phyloP scores from a whole-genome alignment of 2,113 vertebrate species.

The Grammomys dolichurus region DNA sequence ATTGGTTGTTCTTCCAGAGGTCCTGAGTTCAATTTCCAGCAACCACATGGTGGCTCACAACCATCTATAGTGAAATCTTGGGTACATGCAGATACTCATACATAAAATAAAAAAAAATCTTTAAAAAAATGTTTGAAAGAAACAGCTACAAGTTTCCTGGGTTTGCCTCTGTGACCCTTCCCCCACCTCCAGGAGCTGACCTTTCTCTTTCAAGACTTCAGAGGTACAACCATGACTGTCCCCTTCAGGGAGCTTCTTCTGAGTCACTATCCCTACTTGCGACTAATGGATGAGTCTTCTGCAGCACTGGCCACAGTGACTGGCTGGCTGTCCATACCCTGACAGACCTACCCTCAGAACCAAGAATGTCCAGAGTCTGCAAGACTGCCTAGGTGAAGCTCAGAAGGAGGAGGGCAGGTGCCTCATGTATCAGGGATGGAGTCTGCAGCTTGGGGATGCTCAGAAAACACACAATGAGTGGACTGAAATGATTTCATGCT shows the following conservation, averaged over 20 bases:
- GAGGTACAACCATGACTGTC: neutral
- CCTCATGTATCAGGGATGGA: neutral
- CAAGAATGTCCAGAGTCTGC: neutral
- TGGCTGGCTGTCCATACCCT: neutral
- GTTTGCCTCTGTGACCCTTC: neutral
- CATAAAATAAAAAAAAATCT: too few species aligned
- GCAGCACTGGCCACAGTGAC: neutral
- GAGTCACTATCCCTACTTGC: neutral
- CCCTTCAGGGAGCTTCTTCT: neutral
- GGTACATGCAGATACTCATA: too few species aligned
- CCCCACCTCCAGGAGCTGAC: neutral
- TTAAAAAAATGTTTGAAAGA: neutral
- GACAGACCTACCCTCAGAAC: neutral
- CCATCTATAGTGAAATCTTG: too few species aligned
- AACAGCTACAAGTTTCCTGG: neutral
- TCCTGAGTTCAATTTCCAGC: too few species aligned
- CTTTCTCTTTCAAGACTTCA: neutral
- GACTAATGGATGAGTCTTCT: neutral
- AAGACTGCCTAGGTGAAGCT: accelerated
- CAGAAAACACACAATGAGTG: neutral
- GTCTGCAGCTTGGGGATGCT: neutral
- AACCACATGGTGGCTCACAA: too few species aligned
- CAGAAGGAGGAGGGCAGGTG: neutral
- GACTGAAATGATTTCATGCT: neutral
- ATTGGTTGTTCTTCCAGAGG: too few species aligned